A percentile compares a stretch with the other conserved stretches of the same genome.
phyloP scores from a whole-genome alignment of 2,113 vertebrate genomes.

The Myotis lucifugus region DNA sequence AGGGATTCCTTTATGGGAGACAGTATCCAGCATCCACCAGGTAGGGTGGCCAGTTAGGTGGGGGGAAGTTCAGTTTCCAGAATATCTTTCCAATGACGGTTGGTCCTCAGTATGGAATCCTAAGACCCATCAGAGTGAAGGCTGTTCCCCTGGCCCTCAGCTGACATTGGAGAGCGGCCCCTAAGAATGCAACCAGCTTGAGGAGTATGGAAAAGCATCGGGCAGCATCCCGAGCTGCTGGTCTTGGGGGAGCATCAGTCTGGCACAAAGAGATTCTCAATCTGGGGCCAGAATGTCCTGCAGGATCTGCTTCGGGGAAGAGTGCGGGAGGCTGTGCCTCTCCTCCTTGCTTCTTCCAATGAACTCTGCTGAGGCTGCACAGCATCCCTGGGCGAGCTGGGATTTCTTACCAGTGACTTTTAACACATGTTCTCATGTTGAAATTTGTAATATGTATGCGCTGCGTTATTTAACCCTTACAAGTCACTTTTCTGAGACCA shows the following conservation, averaged over 20 bases:
- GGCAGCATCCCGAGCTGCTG: not conserved
- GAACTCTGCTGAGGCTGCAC: not conserved
- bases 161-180: accelerated
- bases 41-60: not conserved
- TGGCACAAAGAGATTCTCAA: not conserved
- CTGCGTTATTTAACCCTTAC: not conserved
- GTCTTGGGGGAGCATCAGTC: not conserved
- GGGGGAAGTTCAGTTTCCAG: not conserved
- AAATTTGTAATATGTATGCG: not conserved
- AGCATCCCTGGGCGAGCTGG: not conserved
- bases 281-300: not conserved
- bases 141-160: too few species aligned
- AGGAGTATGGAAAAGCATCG: not conserved
- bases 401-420: not conserved
- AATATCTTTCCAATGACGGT: not conserved
- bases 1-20: not conserved
- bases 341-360: not conserved
- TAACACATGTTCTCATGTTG: not conserved
- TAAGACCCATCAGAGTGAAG: not conserved
- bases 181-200: not conserved
- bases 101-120: not conserved
- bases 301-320: not conserved
- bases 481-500: not conserved
- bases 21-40: accelerated
- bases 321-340: not conserved